These are phyloP conservation scores for Notodonta dromedarius DNA, from an alignment of 2,888 invertebrate genomes.

Conservation along the genomic window DNA sequence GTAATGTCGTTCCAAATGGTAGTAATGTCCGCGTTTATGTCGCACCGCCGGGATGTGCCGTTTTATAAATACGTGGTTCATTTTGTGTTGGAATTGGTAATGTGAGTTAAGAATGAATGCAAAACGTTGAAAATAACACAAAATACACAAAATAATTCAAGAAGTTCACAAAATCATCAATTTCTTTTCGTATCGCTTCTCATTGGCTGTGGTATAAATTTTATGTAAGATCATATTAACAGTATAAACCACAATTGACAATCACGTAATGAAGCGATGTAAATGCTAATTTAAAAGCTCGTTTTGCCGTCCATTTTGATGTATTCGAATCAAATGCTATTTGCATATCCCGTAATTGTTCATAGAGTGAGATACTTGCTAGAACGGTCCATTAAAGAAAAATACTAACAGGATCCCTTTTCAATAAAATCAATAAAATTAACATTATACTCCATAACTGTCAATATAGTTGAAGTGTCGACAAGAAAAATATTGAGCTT, in stretches of 20 bases:
- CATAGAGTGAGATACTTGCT: background rate
- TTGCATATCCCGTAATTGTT: background rate
- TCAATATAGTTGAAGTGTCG: slow-evolving; percentile 68
- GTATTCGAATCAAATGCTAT: background rate
- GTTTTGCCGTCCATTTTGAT: background rate
- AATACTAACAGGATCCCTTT: slow-evolving; percentile 24
- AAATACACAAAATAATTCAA: no score
- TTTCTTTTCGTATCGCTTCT: no score
- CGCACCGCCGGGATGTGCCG: no score
- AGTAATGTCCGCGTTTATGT: no score
- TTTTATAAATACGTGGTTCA: no score
- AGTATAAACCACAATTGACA: background rate
- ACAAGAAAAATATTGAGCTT: slow-evolving; percentile 79
- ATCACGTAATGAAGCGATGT: no score
- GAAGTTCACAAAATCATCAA: no score
- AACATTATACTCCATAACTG: slow-evolving; percentile 54
- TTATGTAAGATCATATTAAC: slow-evolving; percentile 15
- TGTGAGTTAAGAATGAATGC: no score
- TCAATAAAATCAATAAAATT: slow-evolving; percentile 49
- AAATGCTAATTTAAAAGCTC: background rate
- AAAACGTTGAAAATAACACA: no score
- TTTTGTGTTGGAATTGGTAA: no score
- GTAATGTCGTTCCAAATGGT: no score
- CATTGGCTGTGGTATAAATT: background rate
- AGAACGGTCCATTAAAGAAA: slow-evolving; percentile 1